Evolutionary conservation across 2,888 invertebrate genomes (phyloP), one percentile per base, ranked within the genome.

Genomic region (Pachymerium ferrugineum): DNA sequence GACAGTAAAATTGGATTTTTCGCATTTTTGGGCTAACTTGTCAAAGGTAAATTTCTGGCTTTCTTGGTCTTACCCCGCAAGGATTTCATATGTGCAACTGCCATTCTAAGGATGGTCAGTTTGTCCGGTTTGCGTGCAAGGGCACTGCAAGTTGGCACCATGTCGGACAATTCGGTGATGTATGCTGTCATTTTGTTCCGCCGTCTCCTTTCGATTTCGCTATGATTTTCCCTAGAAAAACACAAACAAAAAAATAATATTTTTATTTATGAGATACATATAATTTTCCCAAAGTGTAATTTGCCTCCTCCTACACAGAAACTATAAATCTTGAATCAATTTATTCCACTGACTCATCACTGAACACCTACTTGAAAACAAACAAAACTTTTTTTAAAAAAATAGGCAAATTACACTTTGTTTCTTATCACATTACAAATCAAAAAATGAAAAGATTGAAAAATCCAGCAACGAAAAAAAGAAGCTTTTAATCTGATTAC

Each of bases 111-210:
- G 83, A 99, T 98, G 79, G 98, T 99, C 77, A 99, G 88, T 85
- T 99, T 99, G 87, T 99, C 99, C 72, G 98, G 98, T 84, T 99
- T 99, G 78, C 98, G 88, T 74, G 98, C 98, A 78, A 98, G 87
- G 70, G 97, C 96, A 81, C 94, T 95, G 86, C 97, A 97, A 80
- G 98, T 97, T 81, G 98, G 98, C 81, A 98, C 97, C 98, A 99
- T 98, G 85, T 98, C 98, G 78, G 97, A 97, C 80, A 99, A 87
- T 86, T 99, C 98, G 81, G 97, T 97, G 84, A 99, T 98, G 86
- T 99, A 99, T 79, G 97, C 95, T 80, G 98, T 97, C 99, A 99
- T 99, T 90, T 99, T 99, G 88, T 98, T 98, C 79, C 99, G 89
- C 79, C 99, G 88, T 79, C 98, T 89, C 79, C 99, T 89, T 85